Conservation (phyloP, 23 tunicate genomes). For the Clavelina lepadiformis region DNA sequence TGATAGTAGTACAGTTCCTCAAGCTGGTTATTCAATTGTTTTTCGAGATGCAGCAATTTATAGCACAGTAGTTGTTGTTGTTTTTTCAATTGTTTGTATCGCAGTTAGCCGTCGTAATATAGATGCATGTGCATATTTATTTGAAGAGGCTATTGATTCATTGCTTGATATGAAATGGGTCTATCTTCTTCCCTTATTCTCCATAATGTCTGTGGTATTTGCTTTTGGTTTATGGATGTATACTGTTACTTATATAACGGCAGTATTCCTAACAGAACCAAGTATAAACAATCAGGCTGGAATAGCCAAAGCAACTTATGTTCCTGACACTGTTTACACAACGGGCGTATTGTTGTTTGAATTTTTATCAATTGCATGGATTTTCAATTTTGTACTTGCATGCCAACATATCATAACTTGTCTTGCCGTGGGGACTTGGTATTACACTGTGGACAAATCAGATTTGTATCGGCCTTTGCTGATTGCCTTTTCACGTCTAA, state of each 20-base stretch:
- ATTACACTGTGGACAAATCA: slow-evolving; percentile 46
- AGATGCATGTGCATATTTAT: slow-evolving; percentile 55
- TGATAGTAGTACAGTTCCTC: slow-evolving; percentile 16
- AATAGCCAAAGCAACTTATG: slow-evolving; percentile 11
- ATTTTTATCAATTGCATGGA: slow-evolving; percentile 52
- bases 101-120: slow-evolving; percentile 50
- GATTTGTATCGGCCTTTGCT: slow-evolving; percentile 67
- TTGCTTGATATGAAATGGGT: slow-evolving; percentile 54
- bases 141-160: slow-evolving; percentile 27
- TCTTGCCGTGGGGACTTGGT: slow-evolving; percentile 59
- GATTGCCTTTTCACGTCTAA: slow-evolving; percentile 57
- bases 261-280: slow-evolving; percentile 40
- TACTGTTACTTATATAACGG: slow-evolving; percentile 41
- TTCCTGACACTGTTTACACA: slow-evolving; percentile 40
- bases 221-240: slow-evolving; percentile 46
- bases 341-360: slow-evolving; percentile 57
- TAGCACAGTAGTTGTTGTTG: slow-evolving; percentile 29
- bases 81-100: slow-evolving; percentile 22
- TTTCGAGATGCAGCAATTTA: slow-evolving; percentile 55
- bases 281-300: slow-evolving; percentile 10
- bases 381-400: slow-evolving; percentile 47
- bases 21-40: slow-evolving; percentile 51
- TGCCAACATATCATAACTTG: slow-evolving; percentile 62
- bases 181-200: slow-evolving; percentile 48
- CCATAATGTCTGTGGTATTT: slow-evolving; percentile 27